Evolutionary conservation across 2,888 invertebrate genomes (phyloP).

Genomic region (Callyntrura sp.): DNA sequence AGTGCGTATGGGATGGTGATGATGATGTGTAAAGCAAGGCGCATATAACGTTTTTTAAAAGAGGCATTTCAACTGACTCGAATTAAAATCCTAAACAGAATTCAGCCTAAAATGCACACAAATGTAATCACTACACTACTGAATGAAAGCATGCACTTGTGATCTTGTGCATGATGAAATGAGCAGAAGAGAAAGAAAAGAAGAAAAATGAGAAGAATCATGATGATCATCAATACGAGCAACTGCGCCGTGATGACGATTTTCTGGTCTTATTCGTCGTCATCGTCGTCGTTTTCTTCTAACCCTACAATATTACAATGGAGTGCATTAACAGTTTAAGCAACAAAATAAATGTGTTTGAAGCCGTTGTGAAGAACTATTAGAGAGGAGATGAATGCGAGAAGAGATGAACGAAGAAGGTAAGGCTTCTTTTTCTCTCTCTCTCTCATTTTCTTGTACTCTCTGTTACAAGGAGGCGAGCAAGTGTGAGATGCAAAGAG

Average conservation of each 20-base stretch:
- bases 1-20: too few relatives aligned
- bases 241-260: conserved; percentile 57
- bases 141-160: conserved; percentile 9
- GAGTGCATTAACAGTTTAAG: conserved; percentile 55
- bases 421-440: conserved; percentile 20
- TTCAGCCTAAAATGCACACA: conserved; percentile 10
- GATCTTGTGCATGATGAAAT: conserved; percentile 22
- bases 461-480: background rate
- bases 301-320: conserved; percentile 55
- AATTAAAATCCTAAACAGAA: conserved; percentile 4
- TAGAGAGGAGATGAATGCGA: conserved; percentile 60
- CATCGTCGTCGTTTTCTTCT: conserved; percentile 49
- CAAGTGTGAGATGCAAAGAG: conserved; percentile 26
- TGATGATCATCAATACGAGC: conserved; percentile 62
- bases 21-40: background rate
- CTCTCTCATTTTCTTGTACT: background rate
- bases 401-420: conserved; percentile 52
- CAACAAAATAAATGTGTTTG: conserved; percentile 51
- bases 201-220: conserved; percentile 52
- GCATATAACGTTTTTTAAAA: conserved; percentile 30
- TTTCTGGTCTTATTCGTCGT: conserved; percentile 56
- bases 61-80: conserved; percentile 51
- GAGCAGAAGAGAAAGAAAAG: conserved; percentile 21
- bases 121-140: background rate
- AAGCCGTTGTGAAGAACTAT: conserved; percentile 58